Evolutionary conservation across 1,140 invertebrate genomes (phyloP), one percentile per base, ranked within the genome.

Genomic region (Hylaeus anthracinus): DNA sequence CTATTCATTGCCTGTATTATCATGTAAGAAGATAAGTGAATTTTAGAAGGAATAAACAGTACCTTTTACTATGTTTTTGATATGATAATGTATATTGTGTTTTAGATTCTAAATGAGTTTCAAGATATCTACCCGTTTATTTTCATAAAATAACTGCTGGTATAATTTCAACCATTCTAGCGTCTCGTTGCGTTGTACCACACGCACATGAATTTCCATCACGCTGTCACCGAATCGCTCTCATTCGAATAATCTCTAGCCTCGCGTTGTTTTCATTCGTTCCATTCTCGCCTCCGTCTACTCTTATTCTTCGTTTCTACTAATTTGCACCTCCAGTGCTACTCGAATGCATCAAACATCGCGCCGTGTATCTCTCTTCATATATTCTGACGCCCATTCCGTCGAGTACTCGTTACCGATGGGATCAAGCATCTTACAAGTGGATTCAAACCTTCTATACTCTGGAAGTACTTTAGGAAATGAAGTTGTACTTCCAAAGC

Each of bases 141-240:
- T 26, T 26, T 26, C 26, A 26, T 26, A 12, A 45, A 43, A n/a
- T 60, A 12, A 63, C 37, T 39, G 56, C 10, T 65, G 26, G 43
- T 39, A 43, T 80, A 75, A 75, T 74, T 80, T 41, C 48, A 43
- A 45, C 12, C 39, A 63, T 80, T 61, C 45, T 12, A 10, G 26
- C 12, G 71, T 60, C 55, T 63, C 60, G 4, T 9, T 51, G 10
- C 37, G 12, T 12, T 39, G 26, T 6, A 9, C 60, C 43, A 9
- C 8, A 10, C 15, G 45, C 5, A 15, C 72, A 67, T 80, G 60
- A 74, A 80, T 74, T 74, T 64, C 43, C 39, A 63, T 79, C 70
- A 66, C 53, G 61, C 39, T 26, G 37, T 51, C 71, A n/a, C 70
- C 63, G 78, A 80, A 80, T 67, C 53, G 41, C 39, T 56, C 10